Percentiles rank a stretch among this genome's conserved stretches.
phyloP scores from a whole-genome alignment of 1,140 invertebrate genomes.

The Trichogramma pretiosum region DNA sequence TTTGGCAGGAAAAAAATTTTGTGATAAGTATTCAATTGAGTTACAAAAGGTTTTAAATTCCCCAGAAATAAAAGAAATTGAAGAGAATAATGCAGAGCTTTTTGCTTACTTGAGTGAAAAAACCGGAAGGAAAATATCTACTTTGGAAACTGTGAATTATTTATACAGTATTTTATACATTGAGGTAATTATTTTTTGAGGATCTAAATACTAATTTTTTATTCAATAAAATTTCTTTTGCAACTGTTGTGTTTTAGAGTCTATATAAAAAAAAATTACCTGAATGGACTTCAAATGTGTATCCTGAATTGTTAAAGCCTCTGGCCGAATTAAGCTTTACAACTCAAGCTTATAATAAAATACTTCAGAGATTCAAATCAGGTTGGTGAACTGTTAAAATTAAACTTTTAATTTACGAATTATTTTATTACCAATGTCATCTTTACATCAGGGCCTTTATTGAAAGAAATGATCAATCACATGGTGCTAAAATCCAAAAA shows the following conservation, averaged over 20 bases:
- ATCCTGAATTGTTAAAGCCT: constrained; percentile 46
- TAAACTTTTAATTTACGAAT: background rate
- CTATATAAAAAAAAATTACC: constrained; percentile 65
- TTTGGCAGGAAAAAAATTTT: constrained; percentile 56
- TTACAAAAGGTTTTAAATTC: constrained; percentile 48
- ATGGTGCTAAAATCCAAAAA: constrained; percentile 45
- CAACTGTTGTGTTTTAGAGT: constrained; percentile 33
- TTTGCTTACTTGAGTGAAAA: constrained; percentile 57
- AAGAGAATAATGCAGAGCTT: constrained; percentile 52
- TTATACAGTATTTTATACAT: constrained; percentile 63
- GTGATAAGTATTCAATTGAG: constrained; percentile 55
- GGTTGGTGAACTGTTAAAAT: constrained; percentile 29
- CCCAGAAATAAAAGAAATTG: constrained; percentile 49
- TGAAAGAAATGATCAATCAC: constrained; percentile 56
- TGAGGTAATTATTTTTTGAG: constrained; percentile 51
- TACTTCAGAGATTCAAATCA: constrained; percentile 45
- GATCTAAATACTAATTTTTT: too few relatives aligned
- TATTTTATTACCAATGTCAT: constrained; percentile 14
- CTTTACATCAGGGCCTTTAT: constrained; percentile 49
- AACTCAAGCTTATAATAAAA: constrained; percentile 40
- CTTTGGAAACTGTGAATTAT: constrained; percentile 48
- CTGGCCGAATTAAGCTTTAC: constrained; percentile 50
- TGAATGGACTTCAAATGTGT: constrained; percentile 57
- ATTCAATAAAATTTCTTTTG: background rate
- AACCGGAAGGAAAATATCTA: constrained; percentile 49